Percentiles rank a stretch among this genome's conserved stretches.
Evolutionary conservation across 2,797 vertebrate genomes (phyloP).

Genomic region (Toxotes lorentzi): DNA sequence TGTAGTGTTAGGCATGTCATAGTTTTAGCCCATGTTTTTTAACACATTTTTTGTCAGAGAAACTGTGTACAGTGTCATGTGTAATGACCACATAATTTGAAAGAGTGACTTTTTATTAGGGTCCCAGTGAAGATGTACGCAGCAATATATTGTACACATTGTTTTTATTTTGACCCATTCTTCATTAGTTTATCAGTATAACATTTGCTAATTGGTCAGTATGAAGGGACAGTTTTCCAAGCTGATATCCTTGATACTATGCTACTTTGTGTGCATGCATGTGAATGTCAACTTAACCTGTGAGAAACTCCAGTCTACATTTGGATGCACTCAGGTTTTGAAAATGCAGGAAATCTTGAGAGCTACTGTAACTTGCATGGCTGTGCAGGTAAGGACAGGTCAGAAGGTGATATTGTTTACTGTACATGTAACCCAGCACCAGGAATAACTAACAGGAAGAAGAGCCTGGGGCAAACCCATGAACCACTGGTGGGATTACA

Average conservation of each 20-base stretch:
- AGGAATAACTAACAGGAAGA: constrained; percentile 4
- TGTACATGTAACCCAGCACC: constrained; percentile 24
- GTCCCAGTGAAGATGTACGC: neutral
- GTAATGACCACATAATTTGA: neutral
- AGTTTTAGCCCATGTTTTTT: neutral
- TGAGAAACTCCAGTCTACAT: too few species aligned
- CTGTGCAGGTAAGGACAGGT: neutral
- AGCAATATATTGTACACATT: neutral
- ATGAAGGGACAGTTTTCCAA: neutral
- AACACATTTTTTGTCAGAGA: neutral
- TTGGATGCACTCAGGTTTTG: neutral
- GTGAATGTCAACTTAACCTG: too few species aligned
- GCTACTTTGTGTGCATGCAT: too few species aligned
- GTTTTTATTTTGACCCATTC: neutral
- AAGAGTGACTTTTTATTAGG: neutral
- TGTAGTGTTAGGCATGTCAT: neutral
- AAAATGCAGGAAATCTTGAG: neutral
- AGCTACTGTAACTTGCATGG: neutral
- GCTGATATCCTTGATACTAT: neutral
- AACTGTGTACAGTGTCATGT: neutral
- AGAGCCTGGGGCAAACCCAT: neutral
- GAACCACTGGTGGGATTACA: constrained; percentile 19
- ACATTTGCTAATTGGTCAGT: neutral
- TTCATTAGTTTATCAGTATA: neutral
- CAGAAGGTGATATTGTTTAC: constrained; percentile 7